phyloP scores from a whole-genome alignment of 2,888 invertebrate species.

The Plebejus argus region DNA sequence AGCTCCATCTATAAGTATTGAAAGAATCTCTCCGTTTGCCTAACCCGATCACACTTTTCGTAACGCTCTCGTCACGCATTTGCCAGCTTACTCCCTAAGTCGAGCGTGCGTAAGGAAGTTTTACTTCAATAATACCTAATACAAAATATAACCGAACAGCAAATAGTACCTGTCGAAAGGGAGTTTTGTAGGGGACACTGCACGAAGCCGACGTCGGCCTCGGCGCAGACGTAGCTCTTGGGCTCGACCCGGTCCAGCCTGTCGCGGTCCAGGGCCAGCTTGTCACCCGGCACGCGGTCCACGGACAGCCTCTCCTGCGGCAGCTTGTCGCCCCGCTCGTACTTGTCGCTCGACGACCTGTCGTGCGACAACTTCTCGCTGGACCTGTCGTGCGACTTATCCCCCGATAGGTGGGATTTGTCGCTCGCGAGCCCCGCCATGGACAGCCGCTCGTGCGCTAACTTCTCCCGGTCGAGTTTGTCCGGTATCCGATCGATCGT shows the following conservation, averaged over 20 bases:
- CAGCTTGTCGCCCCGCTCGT: constrained; percentile 43
- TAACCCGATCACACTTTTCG: too few relatives aligned
- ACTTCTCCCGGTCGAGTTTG: constrained; percentile 47
- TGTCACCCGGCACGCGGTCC: constrained; percentile 52
- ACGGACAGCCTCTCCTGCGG: constrained; percentile 42
- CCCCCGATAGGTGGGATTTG: constrained; percentile 47
- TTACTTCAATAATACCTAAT: too few relatives aligned
- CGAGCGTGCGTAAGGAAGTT: too few relatives aligned
- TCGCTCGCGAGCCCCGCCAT: constrained; percentile 42
- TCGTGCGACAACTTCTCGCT: constrained; percentile 45
- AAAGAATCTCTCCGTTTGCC: too few relatives aligned
- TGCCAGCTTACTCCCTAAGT: too few relatives aligned
- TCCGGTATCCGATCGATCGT: constrained; percentile 47
- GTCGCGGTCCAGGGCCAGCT: constrained; percentile 50
- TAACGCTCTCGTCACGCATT: too few relatives aligned
- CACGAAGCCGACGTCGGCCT: constrained; percentile 70
- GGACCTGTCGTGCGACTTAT: constrained; percentile 51
- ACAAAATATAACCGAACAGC: not conserved
- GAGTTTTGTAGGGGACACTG: constrained; percentile 41
- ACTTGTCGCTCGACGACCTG: constrained; percentile 43
- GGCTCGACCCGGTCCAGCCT: constrained; percentile 47
- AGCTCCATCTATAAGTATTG: too few relatives aligned
- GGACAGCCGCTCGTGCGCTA: constrained; percentile 45
- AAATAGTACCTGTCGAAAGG: constrained; percentile 57
- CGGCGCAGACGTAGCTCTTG: constrained; percentile 61